Percentiles rank a stretch among this genome's conserved stretches.
phyloP scores from a whole-genome alignment of 2,797 vertebrate species.

The Numenius phaeopus region DNA sequence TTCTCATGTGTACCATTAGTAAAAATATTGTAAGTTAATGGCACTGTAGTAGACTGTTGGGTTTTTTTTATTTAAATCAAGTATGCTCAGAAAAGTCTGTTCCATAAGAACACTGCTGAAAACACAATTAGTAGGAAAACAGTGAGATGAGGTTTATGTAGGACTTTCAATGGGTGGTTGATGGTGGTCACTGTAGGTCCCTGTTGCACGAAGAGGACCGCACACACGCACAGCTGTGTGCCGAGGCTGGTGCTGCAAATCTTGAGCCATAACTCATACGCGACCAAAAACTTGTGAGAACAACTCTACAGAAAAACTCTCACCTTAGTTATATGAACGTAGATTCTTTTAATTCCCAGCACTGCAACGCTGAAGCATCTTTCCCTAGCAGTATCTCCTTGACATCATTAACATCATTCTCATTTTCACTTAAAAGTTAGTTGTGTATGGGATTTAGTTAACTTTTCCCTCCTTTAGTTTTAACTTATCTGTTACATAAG shows the following conservation, averaged over 20 bases:
- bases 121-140: not conserved
- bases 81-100: not conserved
- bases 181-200: not conserved
- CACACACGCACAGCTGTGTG: rapidly evolving
- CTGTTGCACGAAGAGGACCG: not conserved
- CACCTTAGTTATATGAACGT: not conserved
- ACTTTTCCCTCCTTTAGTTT: not conserved
- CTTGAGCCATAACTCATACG: not conserved
- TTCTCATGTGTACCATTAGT: not conserved
- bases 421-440: not conserved
- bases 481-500: not conserved
- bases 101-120: not conserved
- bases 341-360: not conserved
- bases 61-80: not conserved
- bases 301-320: not conserved
- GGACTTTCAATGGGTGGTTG: not conserved
- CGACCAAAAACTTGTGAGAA: not conserved
- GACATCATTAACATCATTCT: not conserved
- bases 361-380: not conserved
- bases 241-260: rapidly evolving
- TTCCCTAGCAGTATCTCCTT: not conserved
- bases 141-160: not conserved
- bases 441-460: not conserved
- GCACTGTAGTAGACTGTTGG: not conserved
- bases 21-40: not conserved